Base-by-base conservation (phyloP, 2,113 vertebrate genomes). In the Tringa solitaria region DNA sequence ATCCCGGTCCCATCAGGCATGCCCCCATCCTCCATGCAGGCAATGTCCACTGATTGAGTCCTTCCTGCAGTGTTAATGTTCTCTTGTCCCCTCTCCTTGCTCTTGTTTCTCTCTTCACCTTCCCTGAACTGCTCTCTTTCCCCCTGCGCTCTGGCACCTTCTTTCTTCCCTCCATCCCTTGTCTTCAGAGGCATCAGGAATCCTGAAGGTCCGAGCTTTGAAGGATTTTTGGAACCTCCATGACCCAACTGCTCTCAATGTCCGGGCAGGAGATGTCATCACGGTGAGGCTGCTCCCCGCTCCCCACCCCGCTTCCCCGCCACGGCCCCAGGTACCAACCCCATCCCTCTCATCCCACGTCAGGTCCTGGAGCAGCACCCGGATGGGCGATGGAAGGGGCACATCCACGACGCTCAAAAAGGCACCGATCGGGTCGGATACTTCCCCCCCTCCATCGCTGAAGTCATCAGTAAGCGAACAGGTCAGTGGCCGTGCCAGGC, bases 141-240 rank as follows among this genome's bases (percentile, higher is more conserved):
- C 51, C 63, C 28, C 60, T 91, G 5, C 0, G 6, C 91, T 78
- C 75, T 84, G 80, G 59, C 32, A 56, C 53, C 60, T 89, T 68
- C 84, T 84, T 87, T 92, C 46, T 77, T 51, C 72, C 50, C 73
- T 73, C 59, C 43, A 15, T 90, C 90, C 89, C 75, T 96, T 96
- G 85, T 84, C 96, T 94, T 96, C 93, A 99, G 99, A 99, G 68
- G 99, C 99, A 46, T 99, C 99, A 3, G 99, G 99, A 81, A 98
- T 99, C 81, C 93, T 99, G 95, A 99, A 99, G 98, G 99, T 99
- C 61, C 97, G 99, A 93, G 99, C 99, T 10, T 97, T 99, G 93
- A 99, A 99, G 97, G 99, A 99, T 85, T 99, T 99, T 96, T 99
- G 99, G 99, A 99, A 99, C 96, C 98, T 99, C 30, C 99, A 99